These are phyloP conservation scores for Euwallacea similis DNA, from an alignment of 1,140 invertebrate species.

Conservation along the genomic window DNA sequence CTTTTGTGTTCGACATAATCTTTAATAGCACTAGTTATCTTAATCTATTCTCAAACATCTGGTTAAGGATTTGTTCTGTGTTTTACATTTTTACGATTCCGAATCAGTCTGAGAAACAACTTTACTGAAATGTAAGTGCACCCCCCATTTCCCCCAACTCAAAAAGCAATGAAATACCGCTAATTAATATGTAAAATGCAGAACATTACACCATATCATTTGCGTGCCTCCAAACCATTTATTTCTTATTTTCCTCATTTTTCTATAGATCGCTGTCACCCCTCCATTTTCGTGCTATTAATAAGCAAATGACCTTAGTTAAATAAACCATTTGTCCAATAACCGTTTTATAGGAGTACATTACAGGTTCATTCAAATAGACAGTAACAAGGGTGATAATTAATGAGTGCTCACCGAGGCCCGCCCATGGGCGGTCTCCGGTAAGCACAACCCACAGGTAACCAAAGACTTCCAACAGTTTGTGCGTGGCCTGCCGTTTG, in stretches of 20 bases:
- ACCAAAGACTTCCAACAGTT: constrained; percentile 36
- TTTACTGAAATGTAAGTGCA: too few species aligned
- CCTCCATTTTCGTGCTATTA: constrained; percentile 18
- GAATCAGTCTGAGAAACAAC: too few species aligned
- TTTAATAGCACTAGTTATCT: too few species aligned
- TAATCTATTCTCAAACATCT: too few species aligned
- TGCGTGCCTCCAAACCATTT: background rate
- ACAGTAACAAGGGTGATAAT: constrained; percentile 45
- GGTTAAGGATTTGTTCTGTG: too few species aligned
- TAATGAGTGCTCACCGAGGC: constrained; percentile 37
- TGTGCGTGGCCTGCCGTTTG: constrained; percentile 34
- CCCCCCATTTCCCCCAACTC: too few species aligned
- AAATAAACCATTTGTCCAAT: constrained; percentile 38
- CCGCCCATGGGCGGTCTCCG: constrained; percentile 40
- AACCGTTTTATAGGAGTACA: constrained; percentile 32
- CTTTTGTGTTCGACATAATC: too few species aligned
- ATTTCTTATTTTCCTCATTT: constrained; percentile 4
- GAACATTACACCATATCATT: background rate
- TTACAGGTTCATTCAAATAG: constrained; percentile 40
- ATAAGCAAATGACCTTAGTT: constrained; percentile 26
- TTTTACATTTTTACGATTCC: too few species aligned
- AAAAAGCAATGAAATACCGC: too few species aligned
- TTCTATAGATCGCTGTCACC: constrained; percentile 4
- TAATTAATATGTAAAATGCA: too few species aligned
- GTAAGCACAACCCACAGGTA: constrained; percentile 35